Percentiles rank a stretch among this genome's conserved stretches.
phyloP scores from a whole-genome alignment of 2,113 vertebrate species.

The Myanophis thanlyinensis region DNA sequence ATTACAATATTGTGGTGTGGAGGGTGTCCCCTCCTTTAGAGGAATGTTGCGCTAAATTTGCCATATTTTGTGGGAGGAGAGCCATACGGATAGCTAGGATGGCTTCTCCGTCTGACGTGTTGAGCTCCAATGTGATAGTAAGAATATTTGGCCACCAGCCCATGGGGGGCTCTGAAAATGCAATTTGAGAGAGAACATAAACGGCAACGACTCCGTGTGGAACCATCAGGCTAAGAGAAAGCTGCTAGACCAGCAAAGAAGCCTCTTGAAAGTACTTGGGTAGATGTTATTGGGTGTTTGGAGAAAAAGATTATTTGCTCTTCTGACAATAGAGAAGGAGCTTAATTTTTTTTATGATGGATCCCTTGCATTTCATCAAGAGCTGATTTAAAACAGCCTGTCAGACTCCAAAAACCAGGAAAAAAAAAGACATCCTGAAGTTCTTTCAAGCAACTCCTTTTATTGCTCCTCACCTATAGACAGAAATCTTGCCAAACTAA shows the following conservation, averaged over 20 bases:
- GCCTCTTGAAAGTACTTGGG: background rate
- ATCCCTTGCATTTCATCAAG: background rate
- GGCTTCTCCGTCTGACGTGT: background rate
- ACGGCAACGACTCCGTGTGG: background rate
- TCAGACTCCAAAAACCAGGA: background rate
- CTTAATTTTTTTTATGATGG: background rate
- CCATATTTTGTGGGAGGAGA: background rate
- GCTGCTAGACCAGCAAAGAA: background rate
- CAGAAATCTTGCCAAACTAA: no score
- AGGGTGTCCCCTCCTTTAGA: background rate
- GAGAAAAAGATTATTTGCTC: background rate
- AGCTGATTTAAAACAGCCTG: background rate
- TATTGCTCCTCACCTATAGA: background rate
- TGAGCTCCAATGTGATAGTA: background rate
- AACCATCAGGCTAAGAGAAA: background rate
- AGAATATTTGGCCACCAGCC: background rate
- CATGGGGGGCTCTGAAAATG: background rate
- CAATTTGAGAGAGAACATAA: background rate
- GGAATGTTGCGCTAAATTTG: no score
- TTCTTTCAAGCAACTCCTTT: background rate
- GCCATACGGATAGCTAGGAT: background rate
- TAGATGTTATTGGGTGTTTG: background rate
- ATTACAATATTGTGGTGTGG: background rate
- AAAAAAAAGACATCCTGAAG: background rate
- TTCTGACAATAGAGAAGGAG: background rate